A percentile compares a stretch with the other conserved stretches of the same genome.
phyloP scores from a whole-genome alignment of 1,140 invertebrate species.

The Drosophila subobscura region DNA sequence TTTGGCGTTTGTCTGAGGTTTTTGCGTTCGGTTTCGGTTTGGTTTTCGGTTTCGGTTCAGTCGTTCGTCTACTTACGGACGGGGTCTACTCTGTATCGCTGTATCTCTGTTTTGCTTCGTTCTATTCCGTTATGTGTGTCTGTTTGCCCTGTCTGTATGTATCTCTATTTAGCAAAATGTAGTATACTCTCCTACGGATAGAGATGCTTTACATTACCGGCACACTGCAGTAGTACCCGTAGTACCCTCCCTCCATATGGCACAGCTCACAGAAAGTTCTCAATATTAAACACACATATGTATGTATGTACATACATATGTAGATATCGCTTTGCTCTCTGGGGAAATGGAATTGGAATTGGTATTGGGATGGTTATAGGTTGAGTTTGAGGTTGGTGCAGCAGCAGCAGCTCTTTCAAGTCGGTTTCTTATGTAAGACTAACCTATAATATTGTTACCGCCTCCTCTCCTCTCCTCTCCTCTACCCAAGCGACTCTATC shows the following conservation, averaged over 20 bases:
- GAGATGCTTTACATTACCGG: constrained; percentile 73
- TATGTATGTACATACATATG: constrained; percentile 40
- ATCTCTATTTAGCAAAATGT: constrained; percentile 55
- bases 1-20: constrained; percentile 65
- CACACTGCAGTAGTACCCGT: not conserved
- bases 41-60: constrained; percentile 57
- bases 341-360: too few species aligned
- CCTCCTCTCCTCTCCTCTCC: not conserved
- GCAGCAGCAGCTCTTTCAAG: constrained; percentile 18
- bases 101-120: constrained; percentile 46
- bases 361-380: not conserved
- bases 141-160: constrained; percentile 46
- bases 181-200: constrained; percentile 39
- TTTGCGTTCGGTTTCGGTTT: constrained; percentile 68
- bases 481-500: not conserved
- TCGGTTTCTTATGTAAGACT: constrained; percentile 42
- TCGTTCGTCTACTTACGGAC: constrained; percentile 55
- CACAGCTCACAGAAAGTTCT: constrained; percentile 8
- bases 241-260: constrained; percentile 22
- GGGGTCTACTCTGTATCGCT: constrained; percentile 49
- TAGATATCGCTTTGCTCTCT: constrained; percentile 21
- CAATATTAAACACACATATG: constrained; percentile 8
- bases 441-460: constrained; percentile 19
- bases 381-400: not conserved
- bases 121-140: constrained; percentile 41